Base-by-base conservation (phyloP, 2,888 invertebrate species). In the Augiades crinisus region DNA sequence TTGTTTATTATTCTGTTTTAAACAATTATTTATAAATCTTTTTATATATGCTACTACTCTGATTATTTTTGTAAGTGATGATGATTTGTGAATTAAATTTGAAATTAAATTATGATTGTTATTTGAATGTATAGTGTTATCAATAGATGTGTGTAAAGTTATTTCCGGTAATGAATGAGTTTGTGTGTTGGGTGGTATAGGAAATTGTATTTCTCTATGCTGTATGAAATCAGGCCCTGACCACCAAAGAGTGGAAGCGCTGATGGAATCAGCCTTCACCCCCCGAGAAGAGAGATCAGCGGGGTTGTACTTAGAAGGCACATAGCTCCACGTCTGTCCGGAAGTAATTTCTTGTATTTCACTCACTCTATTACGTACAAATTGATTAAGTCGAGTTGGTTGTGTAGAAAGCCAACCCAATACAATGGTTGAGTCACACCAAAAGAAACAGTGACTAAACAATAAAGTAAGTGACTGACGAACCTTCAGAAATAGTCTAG, bases 211-310 rank as follows among this genome's bases (percentile, higher is more conserved):
- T 22, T 47, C 47, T 6, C 2, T 40, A 3, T 38, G 13, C 2
- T 40, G 12, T 3, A 47, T 31, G 21, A 47, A 47, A 22, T 40
- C 33, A 21, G 47, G 47, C 14, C 41, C 41, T 7, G 40, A 45
- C 54, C 54, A 54, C 44, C 54, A 54, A 14, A 54, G 33, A 22
- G n/a, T 37, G 31, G 41, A 54, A 2, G 7, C 10, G 34, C 54
- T 54, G 50, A 54, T 44, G 21, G 7, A 10, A 49, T 54, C 45
- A 43, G 55, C 52, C 47, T 52, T 52, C 55, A 52, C 24, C 27
- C 52, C 47, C 7, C 41, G 45, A 22, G 49, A 49, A 27, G 22
- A 12, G 21, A 55, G 38, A 47, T 55, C 52, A n/a, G 46, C 54
- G 16, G 50, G 49, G 7, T 47, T 47, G 10, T 7, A 8, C 7